A percentile compares a stretch with the other conserved stretches of the same genome.
phyloP scores from a whole-genome alignment of 2,797 vertebrate genomes.

The Phalanger gymnotis region DNA sequence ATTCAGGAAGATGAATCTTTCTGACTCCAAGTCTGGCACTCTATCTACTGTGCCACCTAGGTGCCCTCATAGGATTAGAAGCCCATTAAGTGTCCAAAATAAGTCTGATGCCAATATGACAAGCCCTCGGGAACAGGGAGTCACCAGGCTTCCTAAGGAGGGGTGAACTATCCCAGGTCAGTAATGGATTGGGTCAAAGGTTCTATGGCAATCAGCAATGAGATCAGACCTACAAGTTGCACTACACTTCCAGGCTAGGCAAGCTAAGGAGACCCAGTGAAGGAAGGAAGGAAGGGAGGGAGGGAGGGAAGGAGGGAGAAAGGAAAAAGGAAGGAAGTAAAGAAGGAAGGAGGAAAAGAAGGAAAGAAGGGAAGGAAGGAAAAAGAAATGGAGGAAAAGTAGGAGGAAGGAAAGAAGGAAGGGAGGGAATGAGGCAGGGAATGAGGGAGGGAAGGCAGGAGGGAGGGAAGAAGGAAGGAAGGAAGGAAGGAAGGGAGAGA shows the following conservation, averaged over 20 bases:
- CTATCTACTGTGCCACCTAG: not conserved
- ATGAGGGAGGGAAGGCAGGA: not conserved
- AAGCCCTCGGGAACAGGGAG: not conserved
- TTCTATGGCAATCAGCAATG: not conserved
- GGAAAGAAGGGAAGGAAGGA: too few species aligned
- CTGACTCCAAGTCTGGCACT: not conserved
- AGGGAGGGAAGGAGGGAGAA: too few species aligned
- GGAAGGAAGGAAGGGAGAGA: fast-evolving
- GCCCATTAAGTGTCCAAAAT: not conserved
- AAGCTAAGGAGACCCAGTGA: not conserved
- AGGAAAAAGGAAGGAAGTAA: fast-evolving
- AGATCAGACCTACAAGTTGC: not conserved
- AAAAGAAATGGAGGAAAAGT: too few species aligned
- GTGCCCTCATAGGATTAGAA: not conserved
- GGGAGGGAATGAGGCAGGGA: too few species aligned
- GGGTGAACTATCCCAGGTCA: not conserved
- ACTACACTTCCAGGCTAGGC: not conserved
- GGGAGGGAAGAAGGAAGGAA: too few species aligned
- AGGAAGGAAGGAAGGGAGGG: not conserved
- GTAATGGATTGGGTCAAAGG: not conserved
- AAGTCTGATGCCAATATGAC: not conserved
- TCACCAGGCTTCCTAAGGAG: not conserved
- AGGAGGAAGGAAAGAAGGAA: too few species aligned
- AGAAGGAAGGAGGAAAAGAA: not conserved
- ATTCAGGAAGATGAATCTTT: not conserved